Conservation (phyloP, 2,888 invertebrate species). For the Cyrtodaria siliqua region DNA sequence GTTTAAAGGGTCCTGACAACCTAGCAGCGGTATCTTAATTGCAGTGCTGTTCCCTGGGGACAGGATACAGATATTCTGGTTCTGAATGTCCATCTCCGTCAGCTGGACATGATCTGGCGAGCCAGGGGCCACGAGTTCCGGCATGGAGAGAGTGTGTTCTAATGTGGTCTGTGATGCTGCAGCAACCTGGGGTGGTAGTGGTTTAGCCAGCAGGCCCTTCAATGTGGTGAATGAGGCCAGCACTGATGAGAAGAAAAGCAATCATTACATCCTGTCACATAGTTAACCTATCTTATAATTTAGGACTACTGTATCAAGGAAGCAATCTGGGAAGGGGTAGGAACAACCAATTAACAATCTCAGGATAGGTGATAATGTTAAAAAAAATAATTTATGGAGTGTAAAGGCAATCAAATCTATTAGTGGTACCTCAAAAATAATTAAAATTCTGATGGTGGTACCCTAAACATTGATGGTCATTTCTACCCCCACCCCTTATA, state of each 20-base stretch:
- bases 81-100: conserved; percentile 17
- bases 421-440: no score
- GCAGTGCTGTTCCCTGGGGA: conserved; percentile 47
- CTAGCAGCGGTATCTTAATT: conserved; percentile 40
- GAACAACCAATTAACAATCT: no score
- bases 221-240: conserved; percentile 19
- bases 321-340: no score
- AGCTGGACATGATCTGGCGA: conserved; percentile 12
- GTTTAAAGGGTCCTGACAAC: conserved; percentile 28
- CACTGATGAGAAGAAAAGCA: not conserved
- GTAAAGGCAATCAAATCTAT: no score
- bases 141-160: conserved; percentile 4
- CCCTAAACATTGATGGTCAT: no score
- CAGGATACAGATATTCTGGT: conserved; percentile 39
- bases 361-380: no score
- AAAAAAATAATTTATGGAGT: no score
- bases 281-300: no score
- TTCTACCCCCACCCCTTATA: no score
- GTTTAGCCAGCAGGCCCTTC: conserved; percentile 33
- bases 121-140: not conserved
- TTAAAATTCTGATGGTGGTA: no score
- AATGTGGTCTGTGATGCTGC: conserved; percentile 2
- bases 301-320: no score
- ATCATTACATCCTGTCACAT: no score
- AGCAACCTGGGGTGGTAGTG: not conserved